These are phyloP conservation scores for Pristionchus fissidentatus DNA, from an alignment of 2,888 invertebrate genomes.

Conservation along the genomic window DNA sequence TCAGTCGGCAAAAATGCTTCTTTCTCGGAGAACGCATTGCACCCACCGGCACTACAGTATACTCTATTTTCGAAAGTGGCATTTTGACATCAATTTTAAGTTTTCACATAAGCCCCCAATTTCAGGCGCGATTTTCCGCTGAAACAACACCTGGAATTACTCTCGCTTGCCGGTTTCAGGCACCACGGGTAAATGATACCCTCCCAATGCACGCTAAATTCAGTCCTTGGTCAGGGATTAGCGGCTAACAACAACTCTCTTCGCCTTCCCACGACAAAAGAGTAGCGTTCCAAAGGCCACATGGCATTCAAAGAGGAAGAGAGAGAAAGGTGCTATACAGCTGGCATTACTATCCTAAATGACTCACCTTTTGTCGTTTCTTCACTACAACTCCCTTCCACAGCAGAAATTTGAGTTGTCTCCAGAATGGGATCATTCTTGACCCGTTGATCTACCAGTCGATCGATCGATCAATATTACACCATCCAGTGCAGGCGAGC, in stretches of 20 bases:
- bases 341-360: no score
- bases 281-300: no score
- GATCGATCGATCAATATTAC: conserved; percentile 39
- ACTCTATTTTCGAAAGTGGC: conserved; percentile 11
- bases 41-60: not conserved
- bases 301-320: no score
- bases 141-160: not conserved
- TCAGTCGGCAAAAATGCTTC: not conserved
- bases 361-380: conserved; percentile 77
- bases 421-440: conserved; percentile 71
- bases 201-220: not conserved
- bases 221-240: not conserved
- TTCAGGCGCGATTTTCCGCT: conserved; percentile 4
- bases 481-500: no score
- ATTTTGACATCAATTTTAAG: not conserved
- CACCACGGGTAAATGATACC: not conserved
- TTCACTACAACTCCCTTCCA: conserved; percentile 77
- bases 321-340: no score
- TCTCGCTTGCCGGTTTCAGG: conserved; percentile 23
- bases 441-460: conserved; percentile 4
- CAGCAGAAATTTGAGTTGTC: conserved; percentile 76
- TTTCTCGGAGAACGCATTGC: not conserved
- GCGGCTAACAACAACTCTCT: not conserved
- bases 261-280: not conserved
- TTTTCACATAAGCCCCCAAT: not conserved